Evolutionary conservation across 2,113 vertebrate genomes (phyloP), one percentile per base, ranked within the genome.

Genomic region (Chiloscyllium plagiosum): DNA sequence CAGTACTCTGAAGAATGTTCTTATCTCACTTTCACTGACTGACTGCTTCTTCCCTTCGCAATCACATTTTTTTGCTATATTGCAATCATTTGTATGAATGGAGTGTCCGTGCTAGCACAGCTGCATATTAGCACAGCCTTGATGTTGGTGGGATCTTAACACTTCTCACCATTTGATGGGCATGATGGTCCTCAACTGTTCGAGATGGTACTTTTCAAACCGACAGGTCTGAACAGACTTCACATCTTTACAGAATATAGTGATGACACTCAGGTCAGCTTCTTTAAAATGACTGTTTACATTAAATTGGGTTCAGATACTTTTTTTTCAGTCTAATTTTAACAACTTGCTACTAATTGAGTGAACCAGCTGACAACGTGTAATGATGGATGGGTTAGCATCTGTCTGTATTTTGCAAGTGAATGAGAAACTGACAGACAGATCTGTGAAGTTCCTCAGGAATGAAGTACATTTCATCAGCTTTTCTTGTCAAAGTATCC

Each of bases 1-100:
- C 50, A 66, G n/a, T 17, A 92, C 37, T 33, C 89, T 92, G n/a
- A 61, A 92, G 56, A 20, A 65, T 33, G 1, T 92, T n/a, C 61
- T 20, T n/a, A 92, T 92, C 89, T 83, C 78, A 42, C 78, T 83
- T 83, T 83, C 78, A 83, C 78, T 37, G 89, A 29, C 33, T 90
- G 52, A 56, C 89, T 92, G 56, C 61, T 92, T 92, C 89, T 66
- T 0, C 56, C 19, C 33, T 37, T 92, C 56, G 37, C n/a, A 13
- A n/a, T 92, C 56, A 66, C n/a, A 0, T 65, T 17, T 92, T 90
- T 92, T 92, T 92, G 26, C 15, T 37, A 42, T 66, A 37, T 61
- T 92, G 86, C 66, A 37, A 20, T 92, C 33, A 66, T 92, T 92
- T 65, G 37, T 92, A 37, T 66, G 87, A 29, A 56, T 17, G 56